These are phyloP conservation scores for Drosophila insularis DNA, from an alignment of 1,140 invertebrate genomes.

Conservation along the genomic window DNA sequence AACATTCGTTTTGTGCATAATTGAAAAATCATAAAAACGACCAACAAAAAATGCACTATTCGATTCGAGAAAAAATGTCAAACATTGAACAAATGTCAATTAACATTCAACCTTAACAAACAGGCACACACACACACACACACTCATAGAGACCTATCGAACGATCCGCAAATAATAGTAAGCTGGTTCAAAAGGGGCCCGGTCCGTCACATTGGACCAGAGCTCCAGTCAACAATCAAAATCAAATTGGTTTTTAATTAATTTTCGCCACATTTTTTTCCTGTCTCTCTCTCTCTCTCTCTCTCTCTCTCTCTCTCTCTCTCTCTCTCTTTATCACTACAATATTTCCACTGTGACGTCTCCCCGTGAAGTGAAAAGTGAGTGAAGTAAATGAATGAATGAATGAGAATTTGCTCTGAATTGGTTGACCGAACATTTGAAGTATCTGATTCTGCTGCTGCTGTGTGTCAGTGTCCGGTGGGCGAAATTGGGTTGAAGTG, in stretches of 20 bases:
- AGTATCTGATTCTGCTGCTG: neutral
- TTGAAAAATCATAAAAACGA: conserved; percentile 58
- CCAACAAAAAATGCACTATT: conserved; percentile 42
- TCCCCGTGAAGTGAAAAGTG: conserved; percentile 42
- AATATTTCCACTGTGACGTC: conserved; percentile 9
- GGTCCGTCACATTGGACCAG: neutral
- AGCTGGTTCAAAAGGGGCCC: neutral
- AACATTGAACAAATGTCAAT: conserved; percentile 71
- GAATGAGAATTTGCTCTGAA: conserved; percentile 47
- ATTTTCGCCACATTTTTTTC: conserved; percentile 77
- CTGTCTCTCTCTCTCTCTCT: conserved; percentile 13
- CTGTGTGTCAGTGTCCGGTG: neutral
- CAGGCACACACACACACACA: conserved; percentile 8
- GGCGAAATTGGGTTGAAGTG: conserved; percentile 9
- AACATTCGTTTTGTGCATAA: conserved; percentile 43
- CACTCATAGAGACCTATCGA: conserved; percentile 21
- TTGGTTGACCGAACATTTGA: conserved; percentile 40
- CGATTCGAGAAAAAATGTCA: conserved; percentile 51
- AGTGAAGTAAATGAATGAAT: conserved; percentile 63
- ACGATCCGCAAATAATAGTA: neutral
- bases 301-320: conserved; percentile 1
- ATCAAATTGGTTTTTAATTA: conserved; percentile 81
- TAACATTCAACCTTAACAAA: conserved; percentile 59
- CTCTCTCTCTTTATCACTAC: conserved; percentile 8
- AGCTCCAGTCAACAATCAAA: conserved; percentile 67